Conservation (phyloP, 2,888 invertebrate genomes). For the Theretra japonica region DNA sequence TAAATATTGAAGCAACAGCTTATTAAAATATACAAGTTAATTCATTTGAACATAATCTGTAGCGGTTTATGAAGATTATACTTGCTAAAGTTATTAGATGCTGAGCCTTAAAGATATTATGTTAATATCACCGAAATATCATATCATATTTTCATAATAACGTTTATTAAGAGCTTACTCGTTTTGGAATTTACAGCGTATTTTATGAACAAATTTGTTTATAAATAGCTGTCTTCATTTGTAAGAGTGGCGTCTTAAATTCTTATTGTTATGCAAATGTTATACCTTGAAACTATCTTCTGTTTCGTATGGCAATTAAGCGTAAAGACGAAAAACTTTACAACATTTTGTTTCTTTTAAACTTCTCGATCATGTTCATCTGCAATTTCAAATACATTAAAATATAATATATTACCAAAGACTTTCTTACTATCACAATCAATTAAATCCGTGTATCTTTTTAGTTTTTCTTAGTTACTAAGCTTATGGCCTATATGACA, state of each 20-base stretch:
- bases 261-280: slow-evolving; percentile 15
- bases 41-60: slow-evolving; percentile 39
- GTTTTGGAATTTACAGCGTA: slow-evolving; percentile 1
- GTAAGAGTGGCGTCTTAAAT: slow-evolving; percentile 1
- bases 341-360: too few relatives aligned
- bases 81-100: slow-evolving; percentile 36
- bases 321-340: too few relatives aligned
- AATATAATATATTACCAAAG: too few relatives aligned
- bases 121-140: slow-evolving; percentile 28
- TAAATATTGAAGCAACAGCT: slow-evolving; percentile 23
- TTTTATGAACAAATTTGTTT: slow-evolving; percentile 19
- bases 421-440: too few relatives aligned
- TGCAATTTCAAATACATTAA: too few relatives aligned
- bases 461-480: too few relatives aligned
- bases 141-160: slow-evolving; percentile 29
- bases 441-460: too few relatives aligned
- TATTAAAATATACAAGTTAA: slow-evolving; percentile 34
- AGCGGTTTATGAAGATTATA: slow-evolving; percentile 36
- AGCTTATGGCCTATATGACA: too few relatives aligned
- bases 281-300: slow-evolving; percentile 1
- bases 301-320: too few relatives aligned
- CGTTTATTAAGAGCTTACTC: slow-evolving; percentile 23
- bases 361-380: too few relatives aligned
- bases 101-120: slow-evolving; percentile 28
- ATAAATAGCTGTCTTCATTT: slow-evolving; percentile 11